Base-by-base conservation (phyloP, 1,140 invertebrate genomes). In the Drosophila rufa region DNA sequence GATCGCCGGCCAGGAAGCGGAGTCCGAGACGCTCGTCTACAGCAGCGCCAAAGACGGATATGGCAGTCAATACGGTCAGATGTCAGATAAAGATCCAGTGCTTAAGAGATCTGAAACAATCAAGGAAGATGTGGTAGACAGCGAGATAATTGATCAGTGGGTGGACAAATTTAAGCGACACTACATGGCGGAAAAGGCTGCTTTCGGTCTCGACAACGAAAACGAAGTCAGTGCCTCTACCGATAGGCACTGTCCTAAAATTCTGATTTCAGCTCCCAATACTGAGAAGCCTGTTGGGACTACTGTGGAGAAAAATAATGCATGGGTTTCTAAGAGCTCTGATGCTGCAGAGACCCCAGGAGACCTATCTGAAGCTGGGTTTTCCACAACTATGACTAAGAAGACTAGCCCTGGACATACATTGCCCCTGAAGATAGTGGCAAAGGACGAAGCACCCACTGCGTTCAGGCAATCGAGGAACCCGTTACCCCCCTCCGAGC, bases 61-160 rank as follows among this genome's bases (percentile, higher is more conserved):
- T 25, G 11, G 2, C 15, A n/a, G 15, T n/a, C 19, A n/a, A 12
- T 61, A 25, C 25, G 8, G 15, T 7, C 25, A 33, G 17, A n/a
- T 43, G 8, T n/a, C 33, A n/a, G 38, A n/a, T 42, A 65, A n/a
- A 6, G 17, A 40, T 22, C 17, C 25, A 17, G 27, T 6, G 27
- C 27, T 30, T 30, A 64, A 36, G 8, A 17, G 8, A 1, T 3
- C n/a, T 9, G 5, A 14, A 14, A 7, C 15, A 1, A 7, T 6
- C 27, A 22, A 43, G 4, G 27, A 62, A 25, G 4, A 45, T 14
- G 12, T 7, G 2, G 19, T 8, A 3, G 19, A 62, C 7, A 33
- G 8, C 4, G 58, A 45, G 15, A 3, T 46, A 12, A 69, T 69
- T 19, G 33, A 53, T 8, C n/a, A 56, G 8, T 70, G 67, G 67